phyloP scores from a whole-genome alignment of 2,888 invertebrate species.

The Drosophila fungiperda region DNA sequence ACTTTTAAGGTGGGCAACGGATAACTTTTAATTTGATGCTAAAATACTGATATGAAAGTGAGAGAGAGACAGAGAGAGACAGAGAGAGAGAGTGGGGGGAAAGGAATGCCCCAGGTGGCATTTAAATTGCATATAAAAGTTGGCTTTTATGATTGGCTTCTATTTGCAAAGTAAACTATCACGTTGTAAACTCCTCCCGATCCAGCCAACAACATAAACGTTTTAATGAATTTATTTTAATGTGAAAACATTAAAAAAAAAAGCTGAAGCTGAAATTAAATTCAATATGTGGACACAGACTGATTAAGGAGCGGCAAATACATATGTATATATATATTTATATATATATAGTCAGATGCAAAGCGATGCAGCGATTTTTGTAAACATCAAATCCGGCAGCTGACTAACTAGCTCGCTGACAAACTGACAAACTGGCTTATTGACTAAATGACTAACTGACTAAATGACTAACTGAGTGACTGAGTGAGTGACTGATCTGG shows the following conservation, averaged over 20 bases:
- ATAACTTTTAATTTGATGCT: slow-evolving; percentile 71
- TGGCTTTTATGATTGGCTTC: slow-evolving; percentile 73
- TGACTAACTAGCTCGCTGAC: slow-evolving; percentile 21
- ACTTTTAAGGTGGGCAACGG: slow-evolving; percentile 18
- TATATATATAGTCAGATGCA: neutral
- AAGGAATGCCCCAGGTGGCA: slow-evolving; percentile 35
- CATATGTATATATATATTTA: neutral
- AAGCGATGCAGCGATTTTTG: slow-evolving; percentile 12
- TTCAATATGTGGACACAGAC: slow-evolving; percentile 11
- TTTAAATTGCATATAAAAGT: slow-evolving; percentile 71
- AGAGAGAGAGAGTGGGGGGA: neutral
- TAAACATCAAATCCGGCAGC: slow-evolving; percentile 13
- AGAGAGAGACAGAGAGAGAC: neutral
- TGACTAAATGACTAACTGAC: slow-evolving; percentile 3
- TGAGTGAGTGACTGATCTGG: slow-evolving; percentile 18
- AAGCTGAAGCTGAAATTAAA: slow-evolving; percentile 19
- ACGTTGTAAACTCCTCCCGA: slow-evolving; percentile 59
- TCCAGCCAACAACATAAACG: slow-evolving; percentile 27
- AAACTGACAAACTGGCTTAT: slow-evolving; percentile 7
- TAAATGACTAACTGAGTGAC: slow-evolving; percentile 11
- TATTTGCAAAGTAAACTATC: slow-evolving; percentile 76
- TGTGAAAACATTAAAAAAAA: slow-evolving; percentile 33
- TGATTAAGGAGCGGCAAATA: slow-evolving; percentile 7
- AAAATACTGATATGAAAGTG: slow-evolving; percentile 58
- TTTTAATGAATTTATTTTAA: slow-evolving; percentile 53